Evolutionary conservation across 1,140 invertebrate species (phyloP).

Genomic region (Trichomalopsis sarcophagae): DNA sequence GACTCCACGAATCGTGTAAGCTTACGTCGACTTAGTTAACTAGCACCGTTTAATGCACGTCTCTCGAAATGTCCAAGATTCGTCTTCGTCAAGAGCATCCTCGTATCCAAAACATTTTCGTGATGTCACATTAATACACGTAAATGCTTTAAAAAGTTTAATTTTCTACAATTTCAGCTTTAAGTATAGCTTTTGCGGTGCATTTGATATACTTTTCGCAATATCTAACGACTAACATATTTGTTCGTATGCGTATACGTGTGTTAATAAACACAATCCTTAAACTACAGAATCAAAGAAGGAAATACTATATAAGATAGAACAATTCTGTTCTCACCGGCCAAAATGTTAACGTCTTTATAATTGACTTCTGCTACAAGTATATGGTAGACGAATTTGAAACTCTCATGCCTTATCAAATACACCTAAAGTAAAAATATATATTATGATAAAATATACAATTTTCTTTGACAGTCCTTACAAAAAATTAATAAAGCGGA

Average conservation of each 20-base stretch:
- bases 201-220: background rate
- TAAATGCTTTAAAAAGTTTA: constrained; percentile 14
- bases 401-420: background rate
- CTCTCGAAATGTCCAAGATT: background rate
- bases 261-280: background rate
- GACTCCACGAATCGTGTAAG: constrained; percentile 14
- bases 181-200: background rate
- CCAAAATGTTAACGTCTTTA: background rate
- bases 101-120: background rate
- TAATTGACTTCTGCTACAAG: background rate
- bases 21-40: constrained; percentile 46
- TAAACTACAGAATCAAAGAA: background rate
- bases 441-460: background rate
- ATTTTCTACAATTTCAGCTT: background rate
- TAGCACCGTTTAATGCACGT: constrained; percentile 45
- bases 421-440: background rate
- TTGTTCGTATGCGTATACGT: background rate
- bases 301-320: background rate
- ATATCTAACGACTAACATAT: background rate
- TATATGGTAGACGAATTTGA: constrained; percentile 15
- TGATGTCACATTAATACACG: background rate
- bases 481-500: background rate
- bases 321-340: background rate
- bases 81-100: background rate
- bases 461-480: background rate